Base-by-base conservation (phyloP, 2,113 vertebrate species). In the Gambusia affinis region DNA sequence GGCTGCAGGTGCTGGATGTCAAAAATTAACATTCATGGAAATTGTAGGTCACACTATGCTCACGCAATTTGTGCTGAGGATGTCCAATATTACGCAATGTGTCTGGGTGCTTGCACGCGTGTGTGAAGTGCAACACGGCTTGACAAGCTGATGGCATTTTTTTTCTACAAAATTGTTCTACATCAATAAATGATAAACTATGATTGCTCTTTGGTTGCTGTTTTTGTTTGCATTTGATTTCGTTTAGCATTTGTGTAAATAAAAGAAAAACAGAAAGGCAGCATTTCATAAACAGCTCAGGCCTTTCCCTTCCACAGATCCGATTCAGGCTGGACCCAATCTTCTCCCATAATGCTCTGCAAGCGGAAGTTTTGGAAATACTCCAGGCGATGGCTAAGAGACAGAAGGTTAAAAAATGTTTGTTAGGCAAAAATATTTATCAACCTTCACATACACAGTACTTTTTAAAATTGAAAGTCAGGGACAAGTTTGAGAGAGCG, bases 341-440 rank as follows among this genome's bases (percentile, higher is more conserved):
- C 80, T 12, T 92, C 87, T 88, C 94, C 94, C 93, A 96, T 93
- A 77, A 94, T 91, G 83, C 85, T 93, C 77, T 95, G 95, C 76
- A 95, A 73, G 71, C 44, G 74, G 79, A 95, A 95, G 33, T 54
- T 42, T 88, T 94, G 81, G 81, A 96, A 96, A 90, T 95, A 95
- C 57, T 94, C 88, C 69, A 95, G 84, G 62, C 51, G 67, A 74
- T 93, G 93, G 81, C 92, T 93, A 66, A 54, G 15, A 78, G 37
- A 79, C 27, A 82, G 19, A 75, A 1, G 75, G 14, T 75, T 0
- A 77, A 27, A 72, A n/a, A 70, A 47, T 19, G 5, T 5, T 19
- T 47, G 62, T 66, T 27, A n/a, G 12, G 33, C 27, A 27, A 15
- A 44, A n/a, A 28, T 17, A 27, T 4, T 39, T 2, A 65, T n/a